Evolutionary conservation across 2,113 vertebrate species (phyloP), one percentile per base, ranked within the genome.

Genomic region (Centropus bengalensis): DNA sequence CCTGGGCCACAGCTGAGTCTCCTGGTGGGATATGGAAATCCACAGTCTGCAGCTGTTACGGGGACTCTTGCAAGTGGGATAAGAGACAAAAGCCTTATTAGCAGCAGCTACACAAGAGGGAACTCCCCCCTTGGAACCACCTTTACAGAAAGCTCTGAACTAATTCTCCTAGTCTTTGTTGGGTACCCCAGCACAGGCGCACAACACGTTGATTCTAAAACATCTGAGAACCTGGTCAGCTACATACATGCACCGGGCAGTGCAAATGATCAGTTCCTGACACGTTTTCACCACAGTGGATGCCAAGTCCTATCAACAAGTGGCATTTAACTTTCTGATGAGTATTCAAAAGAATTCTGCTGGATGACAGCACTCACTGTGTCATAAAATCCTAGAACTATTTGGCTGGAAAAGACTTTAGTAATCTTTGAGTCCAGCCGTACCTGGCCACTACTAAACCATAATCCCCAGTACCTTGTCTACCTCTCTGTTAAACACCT

Each of bases 191-290:
- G 33, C n/a, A 28, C 51, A 51, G 68, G 26, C 14, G 20, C 55
- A 55, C 27, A 20, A 67, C 8, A 12, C 0, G 0, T 2, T 4
- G 27, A 64, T 23, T n/a, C 44, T 40, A 5, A 67, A 7, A 0
- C 7, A 2, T 1, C 38, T 3, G 30, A 49, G 67, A 7, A 33
- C 27, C 42, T 8, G 1, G n/a, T 26, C 11, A 73, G 74, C 68
- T 15, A 12, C 55, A 6, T 20, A 38, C 3, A 0, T 1, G 0
- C 49, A 5, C 18, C 2, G 27, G 21, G 24, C 15, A 4, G 11
- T 1, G 13, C 4, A 12, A 18, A n/a, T 21, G 45, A 64, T 51
- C 70, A 32, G 32, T 6, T 24, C 49, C 36, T 18, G 30, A 49
- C 4, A 17, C 17, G 1, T 8, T 42, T 38, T 17, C n/a, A 47